A percentile compares a stretch with the other conserved stretches of the same genome.
phyloP scores from a whole-genome alignment of 2,113 vertebrate genomes.

The Peromyscus maniculatus region DNA sequence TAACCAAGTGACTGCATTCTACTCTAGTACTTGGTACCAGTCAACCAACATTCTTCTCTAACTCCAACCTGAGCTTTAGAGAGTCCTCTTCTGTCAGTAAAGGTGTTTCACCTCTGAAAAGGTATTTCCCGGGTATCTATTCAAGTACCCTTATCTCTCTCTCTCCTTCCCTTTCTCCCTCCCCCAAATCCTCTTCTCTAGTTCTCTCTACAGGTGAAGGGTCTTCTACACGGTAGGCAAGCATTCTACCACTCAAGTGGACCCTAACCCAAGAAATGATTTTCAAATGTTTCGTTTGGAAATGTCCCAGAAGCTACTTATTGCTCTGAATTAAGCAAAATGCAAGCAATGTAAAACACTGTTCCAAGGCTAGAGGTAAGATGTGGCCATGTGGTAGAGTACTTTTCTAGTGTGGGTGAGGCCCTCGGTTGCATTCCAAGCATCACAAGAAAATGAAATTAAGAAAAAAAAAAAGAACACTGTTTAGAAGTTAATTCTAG shows the following conservation, averaged over 20 bases:
- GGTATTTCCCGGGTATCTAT: not conserved
- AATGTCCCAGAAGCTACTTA: constrained; percentile 13
- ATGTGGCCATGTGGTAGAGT: not conserved
- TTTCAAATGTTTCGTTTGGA: constrained; percentile 43
- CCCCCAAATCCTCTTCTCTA: not conserved
- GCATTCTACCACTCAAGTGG: not conserved
- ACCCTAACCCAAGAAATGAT: not conserved
- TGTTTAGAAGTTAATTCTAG: constrained; percentile 19
- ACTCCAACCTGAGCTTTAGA: not conserved
- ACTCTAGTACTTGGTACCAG: not conserved
- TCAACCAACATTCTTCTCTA: not conserved
- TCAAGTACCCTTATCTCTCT: not conserved
- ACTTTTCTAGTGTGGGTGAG: not conserved
- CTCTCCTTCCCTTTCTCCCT: not conserved
- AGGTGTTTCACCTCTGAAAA: not conserved
- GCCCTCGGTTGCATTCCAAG: not conserved
- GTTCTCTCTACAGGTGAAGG: not conserved
- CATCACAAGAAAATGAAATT: not conserved
- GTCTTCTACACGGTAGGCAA: not conserved
- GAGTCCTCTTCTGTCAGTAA: not conserved
- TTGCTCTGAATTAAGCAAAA: constrained; percentile 37
- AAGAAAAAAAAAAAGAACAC: not conserved
- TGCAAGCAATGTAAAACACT: constrained; percentile 42
- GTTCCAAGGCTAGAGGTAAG: not conserved
- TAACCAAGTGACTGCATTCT: not conserved